These are phyloP conservation scores for Metacarcinus magister DNA, from an alignment of 2,888 invertebrate species.

Conservation along the genomic window DNA sequence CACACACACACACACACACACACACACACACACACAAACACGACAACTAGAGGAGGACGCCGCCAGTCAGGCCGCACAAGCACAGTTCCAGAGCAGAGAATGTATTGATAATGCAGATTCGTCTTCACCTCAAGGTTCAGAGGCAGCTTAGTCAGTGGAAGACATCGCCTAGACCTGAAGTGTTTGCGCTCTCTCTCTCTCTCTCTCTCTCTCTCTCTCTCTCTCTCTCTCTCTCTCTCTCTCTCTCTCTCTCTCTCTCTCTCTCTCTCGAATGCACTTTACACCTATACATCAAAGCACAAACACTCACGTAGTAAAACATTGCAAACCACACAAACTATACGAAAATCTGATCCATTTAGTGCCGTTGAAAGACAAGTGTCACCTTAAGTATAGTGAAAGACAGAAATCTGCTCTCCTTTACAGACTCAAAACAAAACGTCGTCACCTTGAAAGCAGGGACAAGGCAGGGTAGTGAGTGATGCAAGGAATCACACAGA, in stretches of 20 bases:
- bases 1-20: no score
- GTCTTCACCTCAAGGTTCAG: not conserved
- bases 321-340: not conserved
- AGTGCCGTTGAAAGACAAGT: not conserved
- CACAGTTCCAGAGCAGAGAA: not conserved
- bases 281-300: not conserved
- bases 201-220: not conserved
- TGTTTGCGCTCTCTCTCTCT: not conserved
- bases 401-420: not conserved
- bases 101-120: constrained; percentile 19
- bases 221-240: not conserved
- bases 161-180: not conserved
- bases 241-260: constrained; percentile 30
- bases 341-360: not conserved
- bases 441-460: not conserved
- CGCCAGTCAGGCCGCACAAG: not conserved
- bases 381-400: not conserved
- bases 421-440: not conserved
- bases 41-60: not conserved
- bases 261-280: constrained; percentile 16
- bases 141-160: not conserved
- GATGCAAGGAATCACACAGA: not conserved
- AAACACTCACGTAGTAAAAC: no score
- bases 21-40: no score
- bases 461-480: not conserved